Evolutionary conservation across 2,888 invertebrate species (phyloP), one percentile per base, ranked within the genome.

Genomic region (Hirtodrosophila cameraria): DNA sequence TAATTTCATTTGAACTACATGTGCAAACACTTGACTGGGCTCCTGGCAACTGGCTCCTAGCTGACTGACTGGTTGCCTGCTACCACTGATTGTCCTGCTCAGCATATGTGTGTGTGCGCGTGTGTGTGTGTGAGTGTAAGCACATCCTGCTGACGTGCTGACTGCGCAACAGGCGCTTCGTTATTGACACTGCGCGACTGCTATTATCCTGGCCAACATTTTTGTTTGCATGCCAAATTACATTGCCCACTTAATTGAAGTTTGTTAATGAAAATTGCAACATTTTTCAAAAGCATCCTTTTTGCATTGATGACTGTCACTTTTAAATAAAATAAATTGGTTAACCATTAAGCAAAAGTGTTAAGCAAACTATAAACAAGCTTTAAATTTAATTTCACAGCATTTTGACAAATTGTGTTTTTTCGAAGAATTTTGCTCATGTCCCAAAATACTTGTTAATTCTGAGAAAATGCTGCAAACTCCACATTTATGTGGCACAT

Each of bases 1-100:
- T 87, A 87, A 88, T 88, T 87, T 80, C 81, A 77, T 79, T 87
- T 88, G 73, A 77, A 88, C 83, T 84, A 83, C 88, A 82, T 87
- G 87, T 58, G 78, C 80, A 83, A 82, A 88, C 75, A 84, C 88
- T 83, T 79, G 69, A 64, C 63, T 77, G 50, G 73, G 31, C 69
- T 72, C 50, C 62, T 54, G 58, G 20, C n/a, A n/a, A n/a, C 70
- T 60, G 59, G 27, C 46, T 46, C 43, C 15, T 42, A 5, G 18
- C 36, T 36, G 20, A n/a, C 42, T 25, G 43, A n/a, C 61, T 43
- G 55, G 23, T 54, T 53, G 52, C 1, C 33, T 58, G 18, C 46
- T 33, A 27, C 41, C 31, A 18, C 57, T 35, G 66, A 62, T 53
- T 63, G 64, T 82, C 79, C 79, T 71, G 61, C 53, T 27, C 65